Evolutionary conservation across 2,888 invertebrate species (phyloP), one percentile per base, ranked within the genome.

Genomic region (Brachycybe producta): DNA sequence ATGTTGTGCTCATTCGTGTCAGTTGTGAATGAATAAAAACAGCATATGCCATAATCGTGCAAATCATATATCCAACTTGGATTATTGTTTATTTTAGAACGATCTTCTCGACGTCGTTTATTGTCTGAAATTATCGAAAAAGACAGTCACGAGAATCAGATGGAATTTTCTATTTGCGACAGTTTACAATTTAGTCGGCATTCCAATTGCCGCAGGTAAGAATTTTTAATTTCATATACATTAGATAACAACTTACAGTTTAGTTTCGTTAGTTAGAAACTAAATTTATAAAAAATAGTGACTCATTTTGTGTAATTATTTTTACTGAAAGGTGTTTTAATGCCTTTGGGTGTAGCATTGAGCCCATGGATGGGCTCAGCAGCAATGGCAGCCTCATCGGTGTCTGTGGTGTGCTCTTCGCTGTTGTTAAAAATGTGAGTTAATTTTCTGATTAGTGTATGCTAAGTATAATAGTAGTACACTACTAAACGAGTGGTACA

Each of bases 331-430:
- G 52, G 52, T 17, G 15, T 42, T 24, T 39, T 47, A 13, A 39
- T 52, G 32, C 52, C 52, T 0, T 24, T 49, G 27, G 49, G 49
- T 3, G 30, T 52, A 32, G 42, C 32, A 2, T 28, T 52, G 1
- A 64, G 65, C 52, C 73, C 73, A 1, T 73, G 73, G 73, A 73
- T 73, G 72, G 72, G 71, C 1, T 70, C 71, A 5, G 70, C 69
- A 39, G 71, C 72, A 4, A 73, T 73, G 73, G 73, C 73, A 1
- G 53, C 65, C 41, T 72, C 72, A 7, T 70, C 70, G 24, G 70
- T 74, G 1, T 70, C 71, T 30, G 73, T 73, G 0, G 70, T 73
- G 8, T 61, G 62, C 19, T 70, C 70, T 1, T 71, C 71, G 2
- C 63, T 73, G 4, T 57, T 73, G 11, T 62, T 73, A 43, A 68